A percentile compares a stretch with the other conserved stretches of the same genome.
Evolutionary conservation across 2,113 vertebrate genomes (phyloP).

Genomic region (Pollachius pollachius): DNA sequence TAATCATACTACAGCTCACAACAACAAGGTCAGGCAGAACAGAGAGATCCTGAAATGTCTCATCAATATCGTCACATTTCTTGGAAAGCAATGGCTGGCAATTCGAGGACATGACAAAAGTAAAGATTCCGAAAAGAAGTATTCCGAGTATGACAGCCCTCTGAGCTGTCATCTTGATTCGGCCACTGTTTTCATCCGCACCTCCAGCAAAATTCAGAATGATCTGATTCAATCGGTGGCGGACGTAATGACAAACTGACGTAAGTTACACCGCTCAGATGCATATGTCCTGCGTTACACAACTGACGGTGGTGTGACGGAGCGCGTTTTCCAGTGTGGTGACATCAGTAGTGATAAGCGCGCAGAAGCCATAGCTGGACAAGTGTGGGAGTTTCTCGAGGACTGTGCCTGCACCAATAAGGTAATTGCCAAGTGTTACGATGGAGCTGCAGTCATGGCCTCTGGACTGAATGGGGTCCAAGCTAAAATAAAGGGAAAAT

Average conservation of each 20-base stretch:
- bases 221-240: not conserved
- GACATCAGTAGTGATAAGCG: not conserved
- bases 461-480: not conserved
- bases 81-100: not conserved
- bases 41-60: not conserved
- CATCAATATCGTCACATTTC: not conserved
- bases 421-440: slow-evolving; percentile 12
- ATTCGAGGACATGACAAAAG: not conserved
- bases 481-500: not conserved
- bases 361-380: not conserved
- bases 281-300: slow-evolving; percentile 1
- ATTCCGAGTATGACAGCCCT: not conserved
- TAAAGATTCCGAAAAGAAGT: no score
- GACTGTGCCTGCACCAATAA: slow-evolving; percentile 8
- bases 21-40: not conserved
- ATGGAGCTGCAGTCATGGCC: slow-evolving; percentile 7
- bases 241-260: not conserved
- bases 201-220: slow-evolving; percentile 3
- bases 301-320: slow-evolving; percentile 3
- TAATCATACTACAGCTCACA: not conserved
- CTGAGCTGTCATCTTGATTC: not conserved
- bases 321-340: slow-evolving; percentile 4
- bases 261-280: not conserved
- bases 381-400: not conserved
- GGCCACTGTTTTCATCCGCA: not conserved